Evolutionary conservation across 1,140 invertebrate species (phyloP).

Genomic region (Bicyclus anynana): DNA sequence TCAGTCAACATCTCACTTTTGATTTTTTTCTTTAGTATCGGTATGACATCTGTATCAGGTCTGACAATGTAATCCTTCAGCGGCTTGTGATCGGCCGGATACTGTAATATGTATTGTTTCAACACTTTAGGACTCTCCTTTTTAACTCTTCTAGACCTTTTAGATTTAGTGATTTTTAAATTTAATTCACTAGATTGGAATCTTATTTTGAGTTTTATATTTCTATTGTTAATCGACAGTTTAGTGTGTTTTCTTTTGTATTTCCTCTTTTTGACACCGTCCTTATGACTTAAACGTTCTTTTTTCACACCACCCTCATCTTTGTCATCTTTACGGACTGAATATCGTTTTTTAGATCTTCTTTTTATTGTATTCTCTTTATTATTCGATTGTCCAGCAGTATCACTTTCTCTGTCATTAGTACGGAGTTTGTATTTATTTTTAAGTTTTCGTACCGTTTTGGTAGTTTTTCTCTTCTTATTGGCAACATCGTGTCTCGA

Average conservation of each 20-base stretch:
- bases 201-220: constrained; percentile 46
- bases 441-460: constrained; percentile 6
- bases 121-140: constrained; percentile 23
- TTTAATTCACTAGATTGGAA: constrained; percentile 36
- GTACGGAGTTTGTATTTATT: background rate
- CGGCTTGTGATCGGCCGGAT: constrained; percentile 8
- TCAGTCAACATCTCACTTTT: constrained; percentile 39
- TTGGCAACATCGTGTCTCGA: background rate
- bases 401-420: background rate
- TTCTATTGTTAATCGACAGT: constrained; percentile 35
- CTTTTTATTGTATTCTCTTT: background rate
- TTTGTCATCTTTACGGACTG: background rate
- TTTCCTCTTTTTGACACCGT: background rate
- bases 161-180: constrained; percentile 31
- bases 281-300: too few species aligned
- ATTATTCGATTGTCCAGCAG: background rate
- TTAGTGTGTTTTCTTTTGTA: constrained; percentile 23
- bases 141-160: constrained; percentile 10
- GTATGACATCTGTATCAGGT: constrained; percentile 30
- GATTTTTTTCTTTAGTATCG: constrained; percentile 31
- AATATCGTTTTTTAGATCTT: background rate
- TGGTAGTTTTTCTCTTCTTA: constrained; percentile 19
- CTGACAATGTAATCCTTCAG: constrained; percentile 17
- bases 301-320: too few species aligned
- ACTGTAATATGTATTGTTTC: constrained; percentile 49